A percentile compares a stretch with the other conserved stretches of the same genome.
Conservation (phyloP, 2,888 invertebrate species). For the Megastigmus dorsalis region DNA sequence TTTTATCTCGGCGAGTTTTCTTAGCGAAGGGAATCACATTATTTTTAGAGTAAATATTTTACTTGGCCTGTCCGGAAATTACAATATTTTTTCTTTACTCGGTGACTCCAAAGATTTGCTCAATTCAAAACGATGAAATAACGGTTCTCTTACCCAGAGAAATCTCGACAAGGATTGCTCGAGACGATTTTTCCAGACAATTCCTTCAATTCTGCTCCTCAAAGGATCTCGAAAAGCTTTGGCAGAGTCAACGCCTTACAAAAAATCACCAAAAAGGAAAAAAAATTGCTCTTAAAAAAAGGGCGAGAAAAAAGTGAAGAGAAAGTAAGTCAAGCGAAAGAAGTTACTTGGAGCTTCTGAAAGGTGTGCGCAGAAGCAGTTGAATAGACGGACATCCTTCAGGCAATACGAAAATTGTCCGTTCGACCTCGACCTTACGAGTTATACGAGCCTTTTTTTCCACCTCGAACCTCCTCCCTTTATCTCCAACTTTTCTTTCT, state of each 20-base stretch:
- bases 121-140: too few species aligned
- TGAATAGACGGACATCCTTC: slow-evolving; percentile 19
- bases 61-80: too few species aligned
- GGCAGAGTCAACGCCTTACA: background rate
- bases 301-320: background rate
- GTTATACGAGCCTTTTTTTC: background rate
- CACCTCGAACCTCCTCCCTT: background rate
- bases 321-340: slow-evolving; percentile 35
- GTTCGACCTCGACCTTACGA: slow-evolving; percentile 11
- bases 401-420: slow-evolving; percentile 32
- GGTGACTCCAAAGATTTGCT: too few species aligned
- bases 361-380: background rate
- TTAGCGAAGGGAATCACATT: too few species aligned
- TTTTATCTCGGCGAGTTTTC: too few species aligned
- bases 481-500: too few species aligned
- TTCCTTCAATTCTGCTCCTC: too few species aligned
- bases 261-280: too few species aligned
- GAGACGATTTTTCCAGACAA: background rate
- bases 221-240: background rate
- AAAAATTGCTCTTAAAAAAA: background rate
- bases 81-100: too few species aligned
- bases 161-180: too few species aligned
- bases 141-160: too few species aligned
- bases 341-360: slow-evolving; percentile 28
- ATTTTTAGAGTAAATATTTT: too few species aligned